These are phyloP conservation scores for Galeruca laticollis DNA, from an alignment of 2,888 invertebrate species.

Conservation along the genomic window DNA sequence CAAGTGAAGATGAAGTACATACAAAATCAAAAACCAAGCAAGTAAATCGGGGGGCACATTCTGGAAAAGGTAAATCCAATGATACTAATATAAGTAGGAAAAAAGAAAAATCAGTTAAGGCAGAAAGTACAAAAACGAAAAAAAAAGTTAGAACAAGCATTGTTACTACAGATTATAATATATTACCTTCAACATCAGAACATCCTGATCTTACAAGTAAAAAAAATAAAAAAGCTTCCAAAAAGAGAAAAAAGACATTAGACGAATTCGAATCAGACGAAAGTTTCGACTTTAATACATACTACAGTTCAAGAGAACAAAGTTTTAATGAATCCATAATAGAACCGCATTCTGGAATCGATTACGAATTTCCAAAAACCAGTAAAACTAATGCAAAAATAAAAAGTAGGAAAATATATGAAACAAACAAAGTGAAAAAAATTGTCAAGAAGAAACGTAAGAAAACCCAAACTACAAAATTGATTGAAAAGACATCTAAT, in stretches of 20 bases:
- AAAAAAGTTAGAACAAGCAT: neutral
- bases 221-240: neutral
- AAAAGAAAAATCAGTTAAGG: no score
- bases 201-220: neutral
- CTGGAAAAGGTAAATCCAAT: neutral
- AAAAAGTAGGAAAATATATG: constrained; percentile 14
- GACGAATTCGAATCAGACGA: constrained; percentile 1
- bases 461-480: no score
- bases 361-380: constrained; percentile 39
- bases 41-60: neutral
- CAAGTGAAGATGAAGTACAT: neutral
- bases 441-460: neutral
- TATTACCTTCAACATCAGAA: constrained; percentile 15
- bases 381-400: constrained; percentile 17
- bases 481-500: no score
- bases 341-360: constrained; percentile 42
- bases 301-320: constrained; percentile 30
- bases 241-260: constrained; percentile 9
- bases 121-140: no score
- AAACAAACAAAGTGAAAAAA: neutral
- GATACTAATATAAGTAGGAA: constrained; percentile 1
- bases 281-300: constrained; percentile 34
- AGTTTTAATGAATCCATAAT: constrained; percentile 41
- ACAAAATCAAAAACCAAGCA: neutral
- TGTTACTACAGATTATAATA: no score